Percentiles rank a stretch among this genome's conserved stretches.
Evolutionary conservation across 2,888 invertebrate species (phyloP).

Genomic region (Melinaea marsaeus): DNA sequence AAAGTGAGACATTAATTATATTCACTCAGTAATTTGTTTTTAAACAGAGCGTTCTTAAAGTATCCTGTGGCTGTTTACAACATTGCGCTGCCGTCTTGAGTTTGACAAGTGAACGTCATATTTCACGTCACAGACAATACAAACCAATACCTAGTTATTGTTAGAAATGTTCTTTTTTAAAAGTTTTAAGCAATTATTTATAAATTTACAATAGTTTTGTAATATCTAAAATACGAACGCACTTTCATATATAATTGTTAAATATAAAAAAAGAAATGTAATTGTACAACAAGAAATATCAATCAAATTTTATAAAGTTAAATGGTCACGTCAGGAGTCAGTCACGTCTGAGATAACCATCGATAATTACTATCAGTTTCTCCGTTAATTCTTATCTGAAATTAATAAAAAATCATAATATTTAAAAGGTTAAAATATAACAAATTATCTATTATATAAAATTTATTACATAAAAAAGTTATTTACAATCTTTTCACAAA

Average conservation of each 20-base stretch:
- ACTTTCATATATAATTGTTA: not conserved
- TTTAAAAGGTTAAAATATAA: too few relatives aligned
- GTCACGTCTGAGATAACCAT: constrained; percentile 27
- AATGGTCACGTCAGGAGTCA: not conserved
- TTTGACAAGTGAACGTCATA: constrained; percentile 18
- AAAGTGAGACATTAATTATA: too few relatives aligned
- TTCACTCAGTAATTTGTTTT: too few relatives aligned
- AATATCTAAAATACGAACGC: not conserved
- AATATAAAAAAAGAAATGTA: not conserved
- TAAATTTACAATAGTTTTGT: not conserved
- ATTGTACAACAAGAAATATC: constrained; percentile 4
- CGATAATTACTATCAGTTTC: constrained; percentile 32
- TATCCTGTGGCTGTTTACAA: constrained; percentile 13
- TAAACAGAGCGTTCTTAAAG: too few relatives aligned
- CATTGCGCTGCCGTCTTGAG: constrained; percentile 20
- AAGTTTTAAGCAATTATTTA: not conserved
- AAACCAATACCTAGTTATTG: not conserved
- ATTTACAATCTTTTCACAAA: too few relatives aligned
- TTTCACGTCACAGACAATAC: constrained; percentile 10
- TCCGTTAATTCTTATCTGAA: too few relatives aligned
- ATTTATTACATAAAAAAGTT: too few relatives aligned
- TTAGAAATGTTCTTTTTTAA: not conserved
- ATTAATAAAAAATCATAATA: too few relatives aligned
- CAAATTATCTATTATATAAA: too few relatives aligned
- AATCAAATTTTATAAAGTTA: constrained; percentile 12